Evolutionary conservation across 2,888 invertebrate genomes (phyloP).

Genomic region (Pheosia gnoma): DNA sequence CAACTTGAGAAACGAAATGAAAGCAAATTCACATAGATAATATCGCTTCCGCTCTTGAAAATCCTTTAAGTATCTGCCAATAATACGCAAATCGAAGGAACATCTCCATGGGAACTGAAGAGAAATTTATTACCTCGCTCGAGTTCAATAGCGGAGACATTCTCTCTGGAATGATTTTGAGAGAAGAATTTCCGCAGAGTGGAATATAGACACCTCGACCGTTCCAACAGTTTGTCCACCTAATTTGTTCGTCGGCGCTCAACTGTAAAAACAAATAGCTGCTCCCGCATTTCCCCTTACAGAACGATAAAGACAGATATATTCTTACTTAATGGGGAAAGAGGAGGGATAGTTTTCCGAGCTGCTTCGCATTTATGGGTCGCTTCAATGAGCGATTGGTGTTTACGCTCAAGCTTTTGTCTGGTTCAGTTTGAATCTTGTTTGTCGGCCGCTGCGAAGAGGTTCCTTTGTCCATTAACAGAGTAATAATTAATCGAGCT

Average conservation of each 20-base stretch:
- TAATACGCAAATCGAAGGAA: slow-evolving; percentile 66
- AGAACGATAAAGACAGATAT: slow-evolving; percentile 70
- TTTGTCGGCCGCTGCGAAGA: slow-evolving; percentile 71
- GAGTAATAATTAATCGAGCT: slow-evolving; percentile 78
- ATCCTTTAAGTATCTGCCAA: slow-evolving; percentile 62
- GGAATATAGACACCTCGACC: slow-evolving; percentile 81
- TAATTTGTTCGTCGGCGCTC: slow-evolving; percentile 82
- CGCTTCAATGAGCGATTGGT: slow-evolving; percentile 74
- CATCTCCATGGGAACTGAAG: slow-evolving; percentile 61
- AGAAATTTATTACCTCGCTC: slow-evolving; percentile 76
- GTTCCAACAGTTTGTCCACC: slow-evolving; percentile 83
- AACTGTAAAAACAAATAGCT: slow-evolving; percentile 83
- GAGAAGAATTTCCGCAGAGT: slow-evolving; percentile 74
- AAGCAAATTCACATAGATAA: slow-evolving; percentile 41
- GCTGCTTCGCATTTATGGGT: slow-evolving; percentile 56
- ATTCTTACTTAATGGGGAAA: slow-evolving; percentile 59
- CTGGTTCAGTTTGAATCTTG: slow-evolving; percentile 69
- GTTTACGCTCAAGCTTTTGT: slow-evolving; percentile 75
- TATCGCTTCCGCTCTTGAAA: slow-evolving; percentile 55
- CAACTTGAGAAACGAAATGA: slow-evolving; percentile 20
- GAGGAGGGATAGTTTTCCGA: slow-evolving; percentile 67
- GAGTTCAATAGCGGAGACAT: slow-evolving; percentile 68
- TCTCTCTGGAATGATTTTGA: slow-evolving; percentile 66
- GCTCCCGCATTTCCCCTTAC: slow-evolving; percentile 71
- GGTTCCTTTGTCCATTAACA: slow-evolving; percentile 73